phyloP scores from a whole-genome alignment of 2,113 vertebrate genomes.

The Sarotherodon lohbergeri region DNA sequence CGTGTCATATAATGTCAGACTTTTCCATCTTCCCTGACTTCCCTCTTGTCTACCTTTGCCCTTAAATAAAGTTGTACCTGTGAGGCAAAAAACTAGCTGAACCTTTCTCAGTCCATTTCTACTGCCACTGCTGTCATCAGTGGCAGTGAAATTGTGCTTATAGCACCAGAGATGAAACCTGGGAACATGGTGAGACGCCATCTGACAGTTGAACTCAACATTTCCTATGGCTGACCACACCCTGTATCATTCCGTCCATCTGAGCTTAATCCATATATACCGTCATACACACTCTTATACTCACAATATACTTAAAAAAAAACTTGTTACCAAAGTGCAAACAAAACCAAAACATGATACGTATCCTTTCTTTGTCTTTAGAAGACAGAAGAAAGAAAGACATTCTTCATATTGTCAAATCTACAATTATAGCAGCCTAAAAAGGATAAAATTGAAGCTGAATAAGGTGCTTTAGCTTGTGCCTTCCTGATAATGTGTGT shows the following conservation, averaged over 20 bases:
- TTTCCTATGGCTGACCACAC: constrained; percentile 59
- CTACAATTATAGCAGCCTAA: constrained; percentile 99
- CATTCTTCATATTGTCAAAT: constrained; percentile 93
- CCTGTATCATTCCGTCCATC: constrained; percentile 77
- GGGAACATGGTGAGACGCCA: constrained; percentile 3
- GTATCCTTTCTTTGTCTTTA: constrained; percentile 57
- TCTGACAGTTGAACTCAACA: neutral
- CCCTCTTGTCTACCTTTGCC: neutral
- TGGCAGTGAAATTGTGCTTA: neutral
- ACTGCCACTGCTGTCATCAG: neutral
- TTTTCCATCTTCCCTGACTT: neutral
- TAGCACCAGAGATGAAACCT: constrained; percentile 21
- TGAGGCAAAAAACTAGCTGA: neutral
- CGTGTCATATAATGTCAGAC: constrained; percentile 5
- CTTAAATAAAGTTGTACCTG: neutral
- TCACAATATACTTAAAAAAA: constrained; percentile 80
- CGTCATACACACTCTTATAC: constrained; percentile 57
- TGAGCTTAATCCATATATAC: constrained; percentile 73
- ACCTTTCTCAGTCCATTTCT: constrained; percentile 5
- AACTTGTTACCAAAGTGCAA: constrained; percentile 76
- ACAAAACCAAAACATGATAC: constrained; percentile 60
- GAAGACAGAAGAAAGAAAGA: constrained; percentile 69
- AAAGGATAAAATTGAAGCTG: constrained; percentile 77
- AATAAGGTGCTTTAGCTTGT: constrained; percentile 99
- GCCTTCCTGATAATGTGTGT: constrained; percentile 59